Conservation (phyloP, 1,140 invertebrate species). For the Brachionus asplanchnoidis region DNA sequence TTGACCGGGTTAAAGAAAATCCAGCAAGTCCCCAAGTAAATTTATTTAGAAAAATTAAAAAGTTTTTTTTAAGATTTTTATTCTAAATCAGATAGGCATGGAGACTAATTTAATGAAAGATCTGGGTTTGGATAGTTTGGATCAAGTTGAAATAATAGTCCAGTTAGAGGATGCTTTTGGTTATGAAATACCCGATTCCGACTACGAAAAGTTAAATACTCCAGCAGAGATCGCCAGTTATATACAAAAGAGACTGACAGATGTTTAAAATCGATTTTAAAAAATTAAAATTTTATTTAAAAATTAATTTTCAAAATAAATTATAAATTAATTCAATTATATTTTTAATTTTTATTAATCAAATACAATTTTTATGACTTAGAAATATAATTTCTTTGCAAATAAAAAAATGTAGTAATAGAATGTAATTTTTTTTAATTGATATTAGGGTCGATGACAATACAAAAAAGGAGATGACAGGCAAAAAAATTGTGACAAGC, state of each 20-base stretch:
- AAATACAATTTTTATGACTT: not conserved
- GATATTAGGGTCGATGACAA: too few species aligned
- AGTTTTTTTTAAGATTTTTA: not conserved
- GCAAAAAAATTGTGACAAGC: too few species aligned
- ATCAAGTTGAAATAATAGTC: slow-evolving; percentile 46
- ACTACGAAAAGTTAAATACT: slow-evolving; percentile 36
- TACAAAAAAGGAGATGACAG: too few species aligned
- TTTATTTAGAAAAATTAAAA: not conserved
- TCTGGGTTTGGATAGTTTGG: slow-evolving; percentile 45
- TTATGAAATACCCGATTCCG: slow-evolving; percentile 39
- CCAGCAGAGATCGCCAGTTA: slow-evolving; percentile 9
- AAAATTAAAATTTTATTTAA: not conserved
- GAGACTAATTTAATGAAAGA: slow-evolving; percentile 44
- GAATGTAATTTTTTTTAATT: too few species aligned
- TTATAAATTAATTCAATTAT: not conserved
- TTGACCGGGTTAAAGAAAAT: slow-evolving; percentile 38
- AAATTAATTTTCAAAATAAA: not conserved
- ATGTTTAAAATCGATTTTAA: slow-evolving; percentile 7
- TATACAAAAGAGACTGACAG: slow-evolving; percentile 20
- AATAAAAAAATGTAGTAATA: too few species aligned
- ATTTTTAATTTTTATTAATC: not conserved
- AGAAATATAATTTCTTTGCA: too few species aligned
- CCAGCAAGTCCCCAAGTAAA: slow-evolving; percentile 28
- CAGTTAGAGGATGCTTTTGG: slow-evolving; percentile 44
- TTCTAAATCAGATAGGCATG: not conserved